Conservation (phyloP, 2,888 invertebrate species). For the Cordilura impudica region DNA sequence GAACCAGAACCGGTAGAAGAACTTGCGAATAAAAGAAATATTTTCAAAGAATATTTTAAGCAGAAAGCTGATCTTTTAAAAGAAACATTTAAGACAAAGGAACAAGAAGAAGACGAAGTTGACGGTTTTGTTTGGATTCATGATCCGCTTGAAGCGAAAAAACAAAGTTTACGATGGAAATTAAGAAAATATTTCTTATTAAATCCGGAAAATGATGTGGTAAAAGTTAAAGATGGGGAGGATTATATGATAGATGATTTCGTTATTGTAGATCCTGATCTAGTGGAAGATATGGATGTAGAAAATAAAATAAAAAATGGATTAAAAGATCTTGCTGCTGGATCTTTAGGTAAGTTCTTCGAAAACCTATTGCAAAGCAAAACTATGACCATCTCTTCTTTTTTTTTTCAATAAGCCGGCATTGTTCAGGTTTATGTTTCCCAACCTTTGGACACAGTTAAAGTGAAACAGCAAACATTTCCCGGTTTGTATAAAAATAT, state of each 20-base stretch:
- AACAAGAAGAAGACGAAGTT: neutral
- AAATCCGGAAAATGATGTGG: neutral
- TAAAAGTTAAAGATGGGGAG: neutral
- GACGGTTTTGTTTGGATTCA: slow-evolving; percentile 29
- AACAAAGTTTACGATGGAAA: neutral
- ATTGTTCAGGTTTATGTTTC: slow-evolving; percentile 96
- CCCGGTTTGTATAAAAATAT: slow-evolving; percentile 92
- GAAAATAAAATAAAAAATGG: slow-evolving; percentile 67
- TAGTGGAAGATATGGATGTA: neutral
- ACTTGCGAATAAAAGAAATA: slow-evolving; percentile 1
- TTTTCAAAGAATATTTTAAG: slow-evolving; percentile 8
- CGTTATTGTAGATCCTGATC: neutral
- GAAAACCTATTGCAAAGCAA: neutral
- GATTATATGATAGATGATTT: slow-evolving; percentile 3
- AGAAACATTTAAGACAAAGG: neutral
- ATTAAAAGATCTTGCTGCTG: slow-evolving; percentile 47
- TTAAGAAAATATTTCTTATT: slow-evolving; percentile 32
- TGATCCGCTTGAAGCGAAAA: neutral
- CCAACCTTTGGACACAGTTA: slow-evolving; percentile 98
- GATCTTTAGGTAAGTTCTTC: slow-evolving; percentile 33
- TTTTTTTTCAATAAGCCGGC: slow-evolving; percentile 80
- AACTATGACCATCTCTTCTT: neutral
- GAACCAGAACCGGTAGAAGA: neutral
- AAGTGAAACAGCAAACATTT: slow-evolving; percentile 99
- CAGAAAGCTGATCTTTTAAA: neutral